These are phyloP conservation scores for Steromphala cineraria DNA, from an alignment of 2,888 invertebrate species.

Conservation along the genomic window DNA sequence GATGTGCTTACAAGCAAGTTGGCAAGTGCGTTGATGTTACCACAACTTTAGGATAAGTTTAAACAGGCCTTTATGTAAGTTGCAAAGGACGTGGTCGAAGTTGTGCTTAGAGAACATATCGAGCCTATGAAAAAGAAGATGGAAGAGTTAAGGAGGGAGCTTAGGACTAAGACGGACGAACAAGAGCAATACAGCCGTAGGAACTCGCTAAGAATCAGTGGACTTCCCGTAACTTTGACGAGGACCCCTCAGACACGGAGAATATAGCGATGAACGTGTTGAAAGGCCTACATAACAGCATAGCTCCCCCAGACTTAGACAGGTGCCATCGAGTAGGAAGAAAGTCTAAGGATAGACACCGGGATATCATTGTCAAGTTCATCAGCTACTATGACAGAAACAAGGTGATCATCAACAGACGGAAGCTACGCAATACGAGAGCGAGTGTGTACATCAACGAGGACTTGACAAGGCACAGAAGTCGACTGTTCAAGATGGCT, in stretches of 20 bases:
- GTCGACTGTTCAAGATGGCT: not conserved
- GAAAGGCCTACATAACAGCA: too few species aligned
- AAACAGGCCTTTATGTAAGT: too few species aligned
- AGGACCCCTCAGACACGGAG: not conserved
- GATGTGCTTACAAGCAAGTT: too few species aligned
- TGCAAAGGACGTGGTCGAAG: too few species aligned
- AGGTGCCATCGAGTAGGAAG: too few species aligned
- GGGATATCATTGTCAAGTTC: too few species aligned
- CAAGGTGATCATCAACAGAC: too few species aligned
- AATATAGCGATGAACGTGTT: too few species aligned
- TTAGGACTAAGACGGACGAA: not conserved
- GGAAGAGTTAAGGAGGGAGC: not conserved
- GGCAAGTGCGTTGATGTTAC: too few species aligned
- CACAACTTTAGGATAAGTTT: too few species aligned
- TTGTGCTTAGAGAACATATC: not conserved
- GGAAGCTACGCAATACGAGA: not conserved
- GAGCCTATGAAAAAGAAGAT: not conserved
- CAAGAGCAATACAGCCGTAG: not conserved
- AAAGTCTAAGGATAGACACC: not conserved
- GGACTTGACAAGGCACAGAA: not conserved
- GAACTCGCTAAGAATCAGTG: not conserved
- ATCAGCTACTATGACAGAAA: too few species aligned
- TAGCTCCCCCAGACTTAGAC: too few species aligned
- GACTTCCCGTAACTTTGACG: not conserved
- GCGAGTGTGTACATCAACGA: not conserved